These are phyloP conservation scores for Drosophila mayaguana DNA, from an alignment of 2,888 invertebrate species.

Conservation along the genomic window DNA sequence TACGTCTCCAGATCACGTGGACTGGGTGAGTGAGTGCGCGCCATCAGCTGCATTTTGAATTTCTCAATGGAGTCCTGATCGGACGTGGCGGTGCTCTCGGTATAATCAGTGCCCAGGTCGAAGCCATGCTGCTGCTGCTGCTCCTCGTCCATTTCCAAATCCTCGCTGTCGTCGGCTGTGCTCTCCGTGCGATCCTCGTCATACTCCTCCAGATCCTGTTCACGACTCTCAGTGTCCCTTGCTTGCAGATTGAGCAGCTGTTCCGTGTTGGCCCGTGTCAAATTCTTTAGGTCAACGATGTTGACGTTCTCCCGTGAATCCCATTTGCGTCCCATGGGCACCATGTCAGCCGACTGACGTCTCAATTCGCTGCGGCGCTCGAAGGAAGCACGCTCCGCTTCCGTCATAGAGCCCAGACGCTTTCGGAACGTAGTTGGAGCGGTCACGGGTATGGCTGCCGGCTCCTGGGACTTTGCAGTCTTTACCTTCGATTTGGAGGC, in stretches of 20 bases:
- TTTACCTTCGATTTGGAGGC: conserved; percentile 86
- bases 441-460: background rate
- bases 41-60: conserved; percentile 83
- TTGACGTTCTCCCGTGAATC: conserved; percentile 81
- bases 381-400: conserved; percentile 85
- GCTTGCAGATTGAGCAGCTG: conserved; percentile 53
- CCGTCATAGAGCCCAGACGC: conserved; percentile 86
- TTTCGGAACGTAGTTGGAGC: conserved; percentile 81
- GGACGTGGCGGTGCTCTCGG: conserved; percentile 88
- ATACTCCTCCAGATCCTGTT: conserved; percentile 52
- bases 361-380: conserved; percentile 86
- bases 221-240: conserved; percentile 31
- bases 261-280: conserved; percentile 53
- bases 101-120: conserved; percentile 88
- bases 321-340: conserved; percentile 78
- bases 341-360: conserved; percentile 86
- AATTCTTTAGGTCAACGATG: conserved; percentile 42
- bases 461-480: conserved; percentile 41
- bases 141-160: conserved; percentile 69
- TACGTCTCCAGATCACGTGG: conserved; percentile 88
- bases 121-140: conserved; percentile 66
- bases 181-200: conserved; percentile 75
- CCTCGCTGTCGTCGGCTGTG: conserved; percentile 80
- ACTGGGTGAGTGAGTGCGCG: conserved; percentile 82
- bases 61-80: conserved; percentile 85